Percentiles rank a stretch among this genome's conserved stretches.
Conservation (phyloP, 2,113 vertebrate species). For the Marcusenius ussheri region DNA sequence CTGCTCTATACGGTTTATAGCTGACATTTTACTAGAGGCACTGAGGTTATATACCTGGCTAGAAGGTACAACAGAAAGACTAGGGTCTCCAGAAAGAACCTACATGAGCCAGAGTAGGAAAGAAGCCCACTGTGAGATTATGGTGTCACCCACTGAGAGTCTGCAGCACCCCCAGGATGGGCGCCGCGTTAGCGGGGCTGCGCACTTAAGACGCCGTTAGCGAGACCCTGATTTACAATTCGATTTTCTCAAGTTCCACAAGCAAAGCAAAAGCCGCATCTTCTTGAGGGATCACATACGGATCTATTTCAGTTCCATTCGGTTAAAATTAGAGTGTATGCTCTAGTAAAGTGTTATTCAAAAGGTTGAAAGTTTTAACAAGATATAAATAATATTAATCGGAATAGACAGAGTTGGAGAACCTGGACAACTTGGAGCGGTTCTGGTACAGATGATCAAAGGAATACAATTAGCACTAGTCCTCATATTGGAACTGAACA, state of each 20-base stretch:
- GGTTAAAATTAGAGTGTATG: not conserved
- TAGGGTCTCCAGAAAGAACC: not conserved
- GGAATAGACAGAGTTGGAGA: not conserved
- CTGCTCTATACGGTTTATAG: not conserved
- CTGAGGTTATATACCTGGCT: not conserved
- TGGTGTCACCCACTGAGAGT: not conserved
- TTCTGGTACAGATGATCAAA: not conserved
- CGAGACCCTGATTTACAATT: not conserved
- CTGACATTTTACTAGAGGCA: not conserved
- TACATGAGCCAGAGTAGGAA: not conserved
- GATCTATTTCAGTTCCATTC: not conserved
- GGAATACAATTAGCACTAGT: slow-evolving; percentile 10
- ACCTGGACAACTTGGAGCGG: too few species aligned
- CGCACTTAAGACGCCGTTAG: not conserved
- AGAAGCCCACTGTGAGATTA: not conserved
- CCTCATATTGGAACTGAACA: not conserved
- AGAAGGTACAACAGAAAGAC: not conserved
- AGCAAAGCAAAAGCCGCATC: not conserved
- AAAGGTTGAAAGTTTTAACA: not conserved
- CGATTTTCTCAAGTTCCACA: not conserved
- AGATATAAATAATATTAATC: not conserved
- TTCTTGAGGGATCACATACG: not conserved
- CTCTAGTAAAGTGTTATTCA: not conserved
- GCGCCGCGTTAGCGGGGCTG: not conserved
- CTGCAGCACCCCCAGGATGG: not conserved